These are phyloP conservation scores for Brachionus manjavacas DNA, from an alignment of 1,140 invertebrate genomes.

Conservation along the genomic window DNA sequence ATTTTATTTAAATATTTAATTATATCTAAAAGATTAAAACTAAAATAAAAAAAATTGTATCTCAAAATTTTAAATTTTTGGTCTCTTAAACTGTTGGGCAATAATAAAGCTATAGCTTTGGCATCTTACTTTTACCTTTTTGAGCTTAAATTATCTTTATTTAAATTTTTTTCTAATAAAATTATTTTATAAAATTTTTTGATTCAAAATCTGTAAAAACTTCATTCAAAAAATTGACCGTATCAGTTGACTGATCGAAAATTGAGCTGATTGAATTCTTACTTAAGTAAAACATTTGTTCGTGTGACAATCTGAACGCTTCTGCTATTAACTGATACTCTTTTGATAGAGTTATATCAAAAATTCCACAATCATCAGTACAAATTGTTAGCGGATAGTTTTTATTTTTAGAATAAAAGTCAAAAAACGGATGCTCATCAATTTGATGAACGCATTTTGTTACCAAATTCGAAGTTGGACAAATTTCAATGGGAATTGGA, in stretches of 20 bases:
- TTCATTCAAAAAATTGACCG: background rate
- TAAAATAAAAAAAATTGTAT: no score
- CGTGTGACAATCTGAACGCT: background rate
- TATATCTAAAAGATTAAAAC: no score
- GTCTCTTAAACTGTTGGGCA: no score
- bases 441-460: slow-evolving; percentile 1
- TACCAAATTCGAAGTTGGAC: slow-evolving; percentile 40
- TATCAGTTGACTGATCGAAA: background rate
- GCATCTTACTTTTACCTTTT: no score
- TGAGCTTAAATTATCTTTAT: no score
- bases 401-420: background rate
- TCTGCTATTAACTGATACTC: slow-evolving; percentile 13
- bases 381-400: slow-evolving; percentile 24
- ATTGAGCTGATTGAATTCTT: background rate
- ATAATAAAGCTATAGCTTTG: no score
- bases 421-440: slow-evolving; percentile 26
- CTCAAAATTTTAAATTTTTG: no score
- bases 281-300: slow-evolving; percentile 3
- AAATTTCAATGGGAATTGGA: slow-evolving; percentile 34
- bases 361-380: slow-evolving; percentile 38
- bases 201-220: background rate
- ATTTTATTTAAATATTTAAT: no score
- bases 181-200: slow-evolving; percentile 11
- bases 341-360: slow-evolving; percentile 10
- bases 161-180: no score